phyloP scores from a whole-genome alignment of 2,113 vertebrate species.

The Sceloporus tristichus region DNA sequence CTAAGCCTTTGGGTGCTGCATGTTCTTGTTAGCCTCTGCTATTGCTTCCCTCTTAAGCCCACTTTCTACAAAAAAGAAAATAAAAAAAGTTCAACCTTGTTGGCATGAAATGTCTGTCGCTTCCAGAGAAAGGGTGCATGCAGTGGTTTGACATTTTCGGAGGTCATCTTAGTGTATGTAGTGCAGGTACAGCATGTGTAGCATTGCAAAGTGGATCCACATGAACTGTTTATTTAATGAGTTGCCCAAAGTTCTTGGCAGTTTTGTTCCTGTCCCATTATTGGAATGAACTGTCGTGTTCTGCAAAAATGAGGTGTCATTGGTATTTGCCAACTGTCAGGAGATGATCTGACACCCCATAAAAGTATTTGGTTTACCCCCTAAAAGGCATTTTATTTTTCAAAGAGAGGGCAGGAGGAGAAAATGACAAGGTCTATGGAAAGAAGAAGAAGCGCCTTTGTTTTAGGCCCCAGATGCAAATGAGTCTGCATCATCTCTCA shows the following conservation, averaged over 20 bases:
- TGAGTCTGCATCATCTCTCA: not conserved
- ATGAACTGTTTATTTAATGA: conserved; percentile 33
- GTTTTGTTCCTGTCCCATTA: conserved; percentile 21
- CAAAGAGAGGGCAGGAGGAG: not conserved
- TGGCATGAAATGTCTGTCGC: conserved; percentile 35
- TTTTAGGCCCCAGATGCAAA: conserved; percentile 6
- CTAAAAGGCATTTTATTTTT: conserved; percentile 30
- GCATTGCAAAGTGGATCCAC: conserved; percentile 12
- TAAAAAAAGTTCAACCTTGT: not conserved
- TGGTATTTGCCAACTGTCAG: conserved; percentile 42
- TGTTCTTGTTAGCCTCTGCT: conserved; percentile 21
- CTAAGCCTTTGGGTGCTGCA: conserved; percentile 22
- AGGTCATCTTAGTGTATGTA: conserved; percentile 19
- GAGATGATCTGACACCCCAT: conserved; percentile 35
- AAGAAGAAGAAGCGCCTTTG: conserved; percentile 1
- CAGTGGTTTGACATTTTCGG: conserved; percentile 22
- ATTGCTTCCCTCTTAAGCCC: conserved; percentile 27
- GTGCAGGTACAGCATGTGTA: conserved; percentile 40
- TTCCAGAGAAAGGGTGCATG: conserved; percentile 34
- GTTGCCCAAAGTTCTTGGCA: conserved; percentile 34
- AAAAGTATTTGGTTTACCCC: conserved; percentile 34
- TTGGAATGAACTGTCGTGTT: conserved; percentile 29
- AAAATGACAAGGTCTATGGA: conserved; percentile 3
- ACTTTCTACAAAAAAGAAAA: conserved; percentile 14
- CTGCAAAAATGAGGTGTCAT: conserved; percentile 40